Evolutionary conservation across 2,888 invertebrate species (phyloP).

Genomic region (Sclerodermus sp.): DNA sequence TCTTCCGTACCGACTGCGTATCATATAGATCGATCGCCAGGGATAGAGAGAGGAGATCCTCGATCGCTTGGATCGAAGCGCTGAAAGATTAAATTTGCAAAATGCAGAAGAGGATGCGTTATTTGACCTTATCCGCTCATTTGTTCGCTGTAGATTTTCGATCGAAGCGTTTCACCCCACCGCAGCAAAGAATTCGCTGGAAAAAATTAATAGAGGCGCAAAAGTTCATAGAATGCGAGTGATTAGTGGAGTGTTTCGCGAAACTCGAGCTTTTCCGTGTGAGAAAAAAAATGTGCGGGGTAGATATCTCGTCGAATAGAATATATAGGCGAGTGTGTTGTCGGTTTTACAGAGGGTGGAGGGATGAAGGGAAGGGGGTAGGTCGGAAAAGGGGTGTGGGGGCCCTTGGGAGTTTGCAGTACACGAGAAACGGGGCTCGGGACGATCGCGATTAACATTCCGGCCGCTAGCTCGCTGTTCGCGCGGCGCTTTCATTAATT

Average conservation of each 20-base stretch:
- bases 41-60: too few relatives aligned
- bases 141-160: too few relatives aligned
- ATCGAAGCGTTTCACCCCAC: too few relatives aligned
- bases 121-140: too few relatives aligned
- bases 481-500: conserved; percentile 59
- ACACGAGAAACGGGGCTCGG: conserved; percentile 51
- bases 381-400: conserved; percentile 13
- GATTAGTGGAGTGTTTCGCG: not conserved
- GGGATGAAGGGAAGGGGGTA: conserved; percentile 13
- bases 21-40: not conserved
- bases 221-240: too few relatives aligned
- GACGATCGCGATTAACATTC: conserved; percentile 59
- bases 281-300: conserved; percentile 13
- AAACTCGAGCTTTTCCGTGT: not conserved
- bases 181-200: too few relatives aligned
- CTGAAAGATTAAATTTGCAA: too few relatives aligned
- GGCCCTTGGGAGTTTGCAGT: conserved; percentile 49
- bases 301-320: conserved; percentile 37
- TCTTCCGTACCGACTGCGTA: conserved; percentile 41
- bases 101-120: too few relatives aligned
- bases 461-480: conserved; percentile 57
- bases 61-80: too few relatives aligned
- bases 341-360: conserved; percentile 19
- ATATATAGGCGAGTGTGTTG: conserved; percentile 33
- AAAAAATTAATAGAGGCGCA: too few relatives aligned